phyloP scores from a whole-genome alignment of 2,113 vertebrate species.

The Notiomystis cincta region DNA sequence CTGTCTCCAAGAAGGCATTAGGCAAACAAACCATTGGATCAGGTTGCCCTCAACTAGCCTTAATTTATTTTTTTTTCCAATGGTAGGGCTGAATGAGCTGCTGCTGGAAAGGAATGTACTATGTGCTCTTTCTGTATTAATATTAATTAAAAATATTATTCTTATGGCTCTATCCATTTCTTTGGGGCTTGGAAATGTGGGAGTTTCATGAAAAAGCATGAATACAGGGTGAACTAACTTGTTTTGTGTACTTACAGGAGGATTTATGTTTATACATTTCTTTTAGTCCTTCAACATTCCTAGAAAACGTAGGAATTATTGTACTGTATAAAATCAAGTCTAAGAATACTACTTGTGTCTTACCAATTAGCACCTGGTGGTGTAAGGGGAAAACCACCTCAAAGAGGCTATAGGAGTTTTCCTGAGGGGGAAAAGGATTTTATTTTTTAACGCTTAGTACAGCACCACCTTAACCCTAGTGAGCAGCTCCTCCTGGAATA shows the following conservation, averaged over 20 bases:
- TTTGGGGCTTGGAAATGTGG: background rate
- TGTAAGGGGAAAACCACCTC: background rate
- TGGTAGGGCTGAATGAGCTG: background rate
- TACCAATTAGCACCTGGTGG: background rate
- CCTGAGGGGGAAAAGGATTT: background rate
- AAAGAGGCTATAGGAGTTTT: background rate
- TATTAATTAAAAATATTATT: constrained; percentile 54
- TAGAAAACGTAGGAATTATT: background rate
- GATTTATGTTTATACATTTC: background rate
- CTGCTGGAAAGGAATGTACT: constrained; percentile 38
- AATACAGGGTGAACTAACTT: background rate
- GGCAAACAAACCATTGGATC: background rate
- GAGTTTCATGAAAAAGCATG: background rate
- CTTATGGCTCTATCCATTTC: background rate
- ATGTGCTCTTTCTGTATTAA: constrained; percentile 48
- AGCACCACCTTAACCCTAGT: background rate
- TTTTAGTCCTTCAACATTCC: background rate
- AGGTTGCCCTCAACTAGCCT: constrained; percentile 32
- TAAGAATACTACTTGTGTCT: background rate
- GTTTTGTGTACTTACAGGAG: background rate
- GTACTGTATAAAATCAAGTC: too few relatives aligned
- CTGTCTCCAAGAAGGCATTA: background rate
- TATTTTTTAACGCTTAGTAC: background rate
- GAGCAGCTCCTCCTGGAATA: background rate
- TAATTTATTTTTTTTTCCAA: background rate